phyloP scores from a whole-genome alignment of 2,888 invertebrate species.

The Microplitis manilae region DNA sequence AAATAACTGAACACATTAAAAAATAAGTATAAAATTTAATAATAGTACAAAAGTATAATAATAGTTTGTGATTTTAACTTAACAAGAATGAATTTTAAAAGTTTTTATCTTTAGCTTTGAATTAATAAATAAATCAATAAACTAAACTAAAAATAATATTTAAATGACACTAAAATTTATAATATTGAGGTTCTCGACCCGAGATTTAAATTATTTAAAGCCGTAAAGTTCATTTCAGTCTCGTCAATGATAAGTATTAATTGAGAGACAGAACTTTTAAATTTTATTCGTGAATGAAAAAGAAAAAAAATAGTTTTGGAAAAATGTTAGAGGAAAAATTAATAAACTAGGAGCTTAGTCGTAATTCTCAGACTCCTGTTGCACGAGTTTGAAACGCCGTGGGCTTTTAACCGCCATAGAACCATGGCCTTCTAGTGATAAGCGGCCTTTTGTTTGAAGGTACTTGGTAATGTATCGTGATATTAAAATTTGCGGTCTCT shows the following conservation, averaged over 20 bases:
- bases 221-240: not conserved
- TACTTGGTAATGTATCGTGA: constrained; percentile 87
- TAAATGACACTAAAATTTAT: not conserved
- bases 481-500: constrained; percentile 88
- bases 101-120: no score
- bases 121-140: not conserved
- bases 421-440: constrained; percentile 82
- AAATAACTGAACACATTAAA: constrained; percentile 33
- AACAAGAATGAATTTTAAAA: no score
- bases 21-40: constrained; percentile 32
- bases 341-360: constrained; percentile 76
- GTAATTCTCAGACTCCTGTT: constrained; percentile 92
- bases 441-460: constrained; percentile 84
- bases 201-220: not conserved
- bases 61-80: not conserved
- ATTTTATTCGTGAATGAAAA: not conserved
- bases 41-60: constrained; percentile 14
- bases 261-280: not conserved
- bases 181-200: not conserved
- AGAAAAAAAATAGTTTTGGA: not conserved
- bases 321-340: not conserved
- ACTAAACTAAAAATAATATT: not conserved
- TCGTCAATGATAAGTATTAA: not conserved
- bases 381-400: constrained; percentile 88
- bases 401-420: constrained; percentile 89